Evolutionary conservation across 1,140 invertebrate species (phyloP), one percentile per base, ranked within the genome.

Genomic region (Zaprionus tsacasi): DNA sequence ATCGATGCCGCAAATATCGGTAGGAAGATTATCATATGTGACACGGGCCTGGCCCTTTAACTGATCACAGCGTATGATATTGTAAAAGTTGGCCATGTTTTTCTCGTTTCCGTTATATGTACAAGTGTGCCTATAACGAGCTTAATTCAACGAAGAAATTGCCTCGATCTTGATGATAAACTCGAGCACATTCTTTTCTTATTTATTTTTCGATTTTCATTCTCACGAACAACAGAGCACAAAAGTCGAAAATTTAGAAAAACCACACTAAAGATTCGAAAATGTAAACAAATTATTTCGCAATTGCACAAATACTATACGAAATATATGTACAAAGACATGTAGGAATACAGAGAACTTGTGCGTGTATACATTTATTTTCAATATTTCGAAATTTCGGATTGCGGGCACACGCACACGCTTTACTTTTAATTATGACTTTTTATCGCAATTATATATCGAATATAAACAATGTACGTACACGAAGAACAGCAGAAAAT

Each of bases 201-300:
- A 55, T 36, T 50, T 50, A 67, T 45, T 70, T 75, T 66, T 65
- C 43, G 36, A 13, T 76, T 25, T 43, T 35, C 3, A 55, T 21
- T 55, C 54, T 65, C 61, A 40, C n/a, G 48, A 64, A 54, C 38
- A 40, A 15, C 50, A 55, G 15, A 65, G 78, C 73, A 70, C 38
- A 61, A 63, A 64, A 70, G 36, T 65, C 56, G 48, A 77, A 13
- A 57, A 66, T 68, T 70, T 56, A 61, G 73, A 79, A 73, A 67
- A 76, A 67, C 68, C 74, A 27, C 69, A 72, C 50, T 48, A 76
- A 81, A 68, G 50, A 59, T 70, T 74, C 60, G 33, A 33, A 76
- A 85, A 88, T 70, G 76, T 88, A 88, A 88, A 88, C 83, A 88
- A 88, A 88, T 69, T 72, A 88, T 88, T 88, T 81, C 55, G 77